Base-by-base conservation (phyloP, 2,113 vertebrate genomes). In the Gobius niger region DNA sequence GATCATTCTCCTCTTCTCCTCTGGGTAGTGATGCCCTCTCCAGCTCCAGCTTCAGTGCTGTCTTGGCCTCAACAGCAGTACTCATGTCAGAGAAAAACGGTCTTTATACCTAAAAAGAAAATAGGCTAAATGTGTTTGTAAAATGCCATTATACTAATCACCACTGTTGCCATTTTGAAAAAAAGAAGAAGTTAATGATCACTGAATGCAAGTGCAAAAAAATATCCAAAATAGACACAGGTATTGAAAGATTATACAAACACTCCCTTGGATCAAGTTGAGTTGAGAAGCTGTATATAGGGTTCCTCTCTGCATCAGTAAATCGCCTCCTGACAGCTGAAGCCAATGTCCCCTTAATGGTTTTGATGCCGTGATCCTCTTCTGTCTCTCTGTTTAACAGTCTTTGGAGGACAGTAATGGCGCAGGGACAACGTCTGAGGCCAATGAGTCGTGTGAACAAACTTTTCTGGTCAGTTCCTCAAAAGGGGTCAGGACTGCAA, bases 331-430 rank as follows among this genome's bases (percentile, higher is more conserved):
- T n/a, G n/a, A n/a, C n/a, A 18, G 65, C 70, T 75, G 65, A 70
- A 66, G 71, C 63, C 44, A 75, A 67, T n/a, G n/a, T n/a, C n/a
- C n/a, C n/a, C n/a, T n/a, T n/a, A n/a, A n/a, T n/a, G n/a, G n/a
- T n/a, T n/a, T 80, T 77, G 60, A 80, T 72, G 54, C 74, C 54
- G 9, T 73, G 47, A 40, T 75, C 71, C n/a, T 70, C 34, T 6
- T 81, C 67, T 34, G 54, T 67, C 49, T 71, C 44, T 56, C 54
- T 51, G 65, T 41, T 52, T 19, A 63, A 34, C 40, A 40, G 19
- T 71, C 66, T 76, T 50, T 41, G 42, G 15, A 73, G 64, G 59
- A 71, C 47, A 10, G 64, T 73, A 12, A 77, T 60, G 19, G n/a
- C n/a, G 65, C 78, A 66, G 73, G 73, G 63, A 75, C 77, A 8